A percentile compares a stretch with the other conserved stretches of the same genome.
Conservation (phyloP, 2,113 vertebrate genomes). For the Phrynosoma platyrhinos region DNA sequence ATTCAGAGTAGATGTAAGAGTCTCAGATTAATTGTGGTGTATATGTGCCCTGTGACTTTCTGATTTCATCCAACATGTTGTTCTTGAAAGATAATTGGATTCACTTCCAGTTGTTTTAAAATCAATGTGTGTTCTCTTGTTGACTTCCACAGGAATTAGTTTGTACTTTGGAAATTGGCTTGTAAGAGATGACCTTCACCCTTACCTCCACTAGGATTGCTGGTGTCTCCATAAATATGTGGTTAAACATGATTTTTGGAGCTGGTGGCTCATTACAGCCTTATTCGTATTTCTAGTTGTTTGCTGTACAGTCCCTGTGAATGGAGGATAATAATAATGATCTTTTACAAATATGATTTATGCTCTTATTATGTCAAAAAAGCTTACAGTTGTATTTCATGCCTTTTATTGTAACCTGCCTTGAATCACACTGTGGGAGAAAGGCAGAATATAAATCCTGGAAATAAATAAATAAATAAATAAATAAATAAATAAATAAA, state of each 20-base stretch:
- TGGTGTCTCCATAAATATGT: background rate
- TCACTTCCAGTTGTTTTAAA: background rate
- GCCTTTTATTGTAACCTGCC: background rate
- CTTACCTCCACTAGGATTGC: background rate
- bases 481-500: background rate
- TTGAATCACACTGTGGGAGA: too few species aligned
- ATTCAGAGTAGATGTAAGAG: background rate
- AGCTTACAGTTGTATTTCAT: background rate
- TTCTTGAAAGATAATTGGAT: background rate
- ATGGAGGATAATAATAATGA: background rate
- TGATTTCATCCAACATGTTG: fast-evolving
- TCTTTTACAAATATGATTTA: conserved; percentile 11
- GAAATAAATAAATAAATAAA: too few species aligned
- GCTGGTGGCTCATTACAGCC: conserved; percentile 37
- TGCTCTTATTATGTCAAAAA: conserved; percentile 34
- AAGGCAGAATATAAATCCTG: too few species aligned
- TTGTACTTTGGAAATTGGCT: background rate
- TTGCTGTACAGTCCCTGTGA: background rate
- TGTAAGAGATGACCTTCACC: background rate
- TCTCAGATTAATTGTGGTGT: background rate
- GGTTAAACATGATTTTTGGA: background rate
- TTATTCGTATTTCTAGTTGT: conserved; percentile 3
- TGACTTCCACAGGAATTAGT: background rate
- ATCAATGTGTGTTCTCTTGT: background rate
- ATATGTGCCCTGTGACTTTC: background rate